phyloP scores from a whole-genome alignment of 2,797 vertebrate genomes.

The Protonibea diacanthus region DNA sequence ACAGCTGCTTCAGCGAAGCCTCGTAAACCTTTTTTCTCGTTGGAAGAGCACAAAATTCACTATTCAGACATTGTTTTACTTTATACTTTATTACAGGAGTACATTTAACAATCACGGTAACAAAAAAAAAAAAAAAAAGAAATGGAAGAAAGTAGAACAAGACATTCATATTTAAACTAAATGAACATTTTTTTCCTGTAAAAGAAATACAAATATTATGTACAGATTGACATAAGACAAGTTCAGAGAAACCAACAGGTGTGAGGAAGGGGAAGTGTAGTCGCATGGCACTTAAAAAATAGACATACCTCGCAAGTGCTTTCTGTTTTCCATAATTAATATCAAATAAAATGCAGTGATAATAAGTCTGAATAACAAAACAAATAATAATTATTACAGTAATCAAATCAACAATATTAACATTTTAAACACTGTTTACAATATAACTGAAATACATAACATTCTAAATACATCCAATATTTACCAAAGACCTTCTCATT shows the following conservation, averaged over 20 bases:
- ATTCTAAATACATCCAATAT: constrained; percentile 99
- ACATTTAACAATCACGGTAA: constrained; percentile 92
- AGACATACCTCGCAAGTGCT: constrained; percentile 93
- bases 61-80: constrained; percentile 64
- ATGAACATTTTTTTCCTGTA: constrained; percentile 80
- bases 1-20: background rate
- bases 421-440: constrained; percentile 95
- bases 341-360: constrained; percentile 93
- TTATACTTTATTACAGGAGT: constrained; percentile 91
- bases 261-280: constrained; percentile 80
- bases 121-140: constrained; percentile 84
- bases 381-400: constrained; percentile 92
- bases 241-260: constrained; percentile 84
- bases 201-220: constrained; percentile 90
- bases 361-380: constrained; percentile 89
- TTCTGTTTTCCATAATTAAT: constrained; percentile 89
- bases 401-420: constrained; percentile 94
- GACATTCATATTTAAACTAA: constrained; percentile 91
- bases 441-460: constrained; percentile 93
- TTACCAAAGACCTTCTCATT: constrained; percentile 93
- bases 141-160: constrained; percentile 63
- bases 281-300: constrained; percentile 90
- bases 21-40: background rate
- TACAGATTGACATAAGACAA: constrained; percentile 88
- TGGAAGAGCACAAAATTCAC: constrained; percentile 14